These are phyloP conservation scores for Xenopus borealis DNA, from an alignment of 2,113 vertebrate genomes.

Conservation along the genomic window DNA sequence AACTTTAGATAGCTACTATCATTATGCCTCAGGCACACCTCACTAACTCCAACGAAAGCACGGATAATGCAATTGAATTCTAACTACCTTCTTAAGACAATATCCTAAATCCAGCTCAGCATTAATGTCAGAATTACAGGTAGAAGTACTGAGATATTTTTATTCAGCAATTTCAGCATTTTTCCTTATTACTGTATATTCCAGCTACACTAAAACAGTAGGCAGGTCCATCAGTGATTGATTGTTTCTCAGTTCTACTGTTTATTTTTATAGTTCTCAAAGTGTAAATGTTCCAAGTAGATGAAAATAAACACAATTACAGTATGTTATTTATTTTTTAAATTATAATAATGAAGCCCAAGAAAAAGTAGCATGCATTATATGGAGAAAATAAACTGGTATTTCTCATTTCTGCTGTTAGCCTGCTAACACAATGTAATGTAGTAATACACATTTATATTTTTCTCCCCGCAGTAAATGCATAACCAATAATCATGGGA, in stretches of 20 bases:
- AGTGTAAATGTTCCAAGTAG: slow-evolving; percentile 6
- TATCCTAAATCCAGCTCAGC: slow-evolving; percentile 34
- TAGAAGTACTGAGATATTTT: slow-evolving; percentile 10
- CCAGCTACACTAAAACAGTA: slow-evolving; percentile 18
- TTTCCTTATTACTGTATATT: slow-evolving; percentile 34
- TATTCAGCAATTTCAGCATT: slow-evolving; percentile 40
- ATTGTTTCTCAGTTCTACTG: slow-evolving; percentile 23
- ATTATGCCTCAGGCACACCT: slow-evolving; percentile 31
- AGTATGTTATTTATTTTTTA: too few species aligned
- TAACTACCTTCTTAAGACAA: slow-evolving; percentile 42
- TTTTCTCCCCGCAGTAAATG: too few species aligned
- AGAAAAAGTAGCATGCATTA: too few species aligned
- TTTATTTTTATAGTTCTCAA: slow-evolving; percentile 15
- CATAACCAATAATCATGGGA: background rate
- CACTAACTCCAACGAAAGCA: slow-evolving; percentile 34
- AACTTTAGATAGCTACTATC: slow-evolving; percentile 31
- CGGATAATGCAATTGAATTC: slow-evolving; percentile 43
- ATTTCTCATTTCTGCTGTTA: too few species aligned
- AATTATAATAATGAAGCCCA: too few species aligned
- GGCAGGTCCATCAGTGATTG: slow-evolving; percentile 11
- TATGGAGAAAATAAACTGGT: too few species aligned
- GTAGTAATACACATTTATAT: too few species aligned
- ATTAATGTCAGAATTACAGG: slow-evolving; percentile 35
- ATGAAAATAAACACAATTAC: slow-evolving; percentile 7
- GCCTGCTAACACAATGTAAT: too few species aligned